A percentile compares a stretch with the other conserved stretches of the same genome.
Evolutionary conservation across 2,113 vertebrate genomes (phyloP).

Genomic region (Elachura formosa): DNA sequence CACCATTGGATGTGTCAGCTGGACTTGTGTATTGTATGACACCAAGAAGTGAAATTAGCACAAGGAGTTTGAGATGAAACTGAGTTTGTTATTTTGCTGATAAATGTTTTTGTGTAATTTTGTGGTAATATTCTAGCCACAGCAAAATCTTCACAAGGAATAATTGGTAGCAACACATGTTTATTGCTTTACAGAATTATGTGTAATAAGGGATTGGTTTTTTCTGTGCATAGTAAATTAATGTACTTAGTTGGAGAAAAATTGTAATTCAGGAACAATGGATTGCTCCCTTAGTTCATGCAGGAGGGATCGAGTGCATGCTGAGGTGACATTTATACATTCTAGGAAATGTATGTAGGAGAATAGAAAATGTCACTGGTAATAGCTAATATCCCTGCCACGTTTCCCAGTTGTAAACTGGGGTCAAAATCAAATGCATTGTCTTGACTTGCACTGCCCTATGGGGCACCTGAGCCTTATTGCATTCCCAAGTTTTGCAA

Average conservation of each 20-base stretch:
- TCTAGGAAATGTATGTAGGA: background rate
- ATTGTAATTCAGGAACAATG: background rate
- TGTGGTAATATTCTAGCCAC: background rate
- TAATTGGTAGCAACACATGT: background rate
- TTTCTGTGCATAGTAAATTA: background rate
- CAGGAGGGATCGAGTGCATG: background rate
- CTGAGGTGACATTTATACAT: constrained; percentile 23
- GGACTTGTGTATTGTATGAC: background rate
- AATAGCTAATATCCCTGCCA: background rate
- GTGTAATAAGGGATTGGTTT: background rate
- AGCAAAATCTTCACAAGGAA: background rate
- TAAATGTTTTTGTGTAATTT: background rate
- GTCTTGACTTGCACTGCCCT: background rate
- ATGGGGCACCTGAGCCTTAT: background rate
- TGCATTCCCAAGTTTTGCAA: background rate
- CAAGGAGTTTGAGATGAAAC: background rate
- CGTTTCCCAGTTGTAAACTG: background rate
- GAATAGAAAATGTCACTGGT: constrained; percentile 13
- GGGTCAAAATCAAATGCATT: background rate
- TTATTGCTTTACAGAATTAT: constrained; percentile 2
- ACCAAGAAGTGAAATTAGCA: background rate
- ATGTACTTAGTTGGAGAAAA: background rate
- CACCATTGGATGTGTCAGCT: background rate
- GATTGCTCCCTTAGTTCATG: background rate
- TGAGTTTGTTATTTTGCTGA: background rate